Evolutionary conservation across 2,113 vertebrate genomes (phyloP).

Genomic region (Phalacrocorax pelagicus): DNA sequence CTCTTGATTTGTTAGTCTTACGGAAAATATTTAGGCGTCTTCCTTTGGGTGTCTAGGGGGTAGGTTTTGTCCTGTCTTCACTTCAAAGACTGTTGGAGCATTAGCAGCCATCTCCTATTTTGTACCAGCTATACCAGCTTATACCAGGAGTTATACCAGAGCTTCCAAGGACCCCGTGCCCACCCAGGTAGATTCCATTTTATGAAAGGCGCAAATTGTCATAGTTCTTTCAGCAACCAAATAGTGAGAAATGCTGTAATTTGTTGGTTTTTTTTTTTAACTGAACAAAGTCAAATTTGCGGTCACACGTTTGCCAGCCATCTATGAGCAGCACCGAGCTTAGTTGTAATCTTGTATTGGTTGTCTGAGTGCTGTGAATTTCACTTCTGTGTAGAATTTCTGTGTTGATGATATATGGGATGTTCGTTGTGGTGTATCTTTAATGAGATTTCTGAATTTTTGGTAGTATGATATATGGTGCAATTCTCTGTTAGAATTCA

Average conservation of each 20-base stretch:
- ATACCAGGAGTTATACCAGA: neutral
- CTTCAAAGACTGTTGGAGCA: neutral
- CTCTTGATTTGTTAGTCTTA: neutral
- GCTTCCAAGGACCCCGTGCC: neutral
- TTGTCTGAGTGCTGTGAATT: neutral
- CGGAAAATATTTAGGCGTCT: neutral
- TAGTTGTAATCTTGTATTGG: neutral
- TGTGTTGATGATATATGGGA: neutral
- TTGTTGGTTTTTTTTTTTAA: neutral
- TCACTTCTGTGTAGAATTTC: neutral
- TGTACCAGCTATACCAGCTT: neutral
- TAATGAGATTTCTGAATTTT: neutral
- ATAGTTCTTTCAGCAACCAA: neutral
- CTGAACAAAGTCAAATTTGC: neutral
- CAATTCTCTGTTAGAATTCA: neutral
- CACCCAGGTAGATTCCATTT: neutral
- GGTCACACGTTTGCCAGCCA: accelerated
- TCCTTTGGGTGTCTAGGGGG: neutral
- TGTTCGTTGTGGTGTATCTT: neutral
- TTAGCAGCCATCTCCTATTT: neutral
- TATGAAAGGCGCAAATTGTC: neutral
- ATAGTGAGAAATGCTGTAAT: neutral
- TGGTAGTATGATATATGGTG: neutral
- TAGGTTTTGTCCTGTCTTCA: neutral
- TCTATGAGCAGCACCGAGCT: accelerated